These are phyloP conservation scores for Cinara cedri DNA, from an alignment of 2,888 invertebrate species.

Conservation along the genomic window DNA sequence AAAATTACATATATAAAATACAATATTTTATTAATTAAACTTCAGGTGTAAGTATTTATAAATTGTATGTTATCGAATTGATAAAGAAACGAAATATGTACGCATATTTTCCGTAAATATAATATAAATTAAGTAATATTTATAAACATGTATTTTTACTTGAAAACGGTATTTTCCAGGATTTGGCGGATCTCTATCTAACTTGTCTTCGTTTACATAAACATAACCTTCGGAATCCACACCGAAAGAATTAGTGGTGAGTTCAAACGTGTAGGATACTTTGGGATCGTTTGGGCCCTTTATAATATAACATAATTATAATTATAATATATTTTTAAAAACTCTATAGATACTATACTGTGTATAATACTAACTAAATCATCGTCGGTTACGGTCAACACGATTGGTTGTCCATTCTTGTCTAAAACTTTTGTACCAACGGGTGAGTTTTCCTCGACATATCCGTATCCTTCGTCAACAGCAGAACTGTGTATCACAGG, in stretches of 20 bases:
- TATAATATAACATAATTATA: too few species aligned
- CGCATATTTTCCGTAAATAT: too few species aligned
- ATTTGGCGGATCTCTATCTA: constrained; percentile 87
- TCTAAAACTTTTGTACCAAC: constrained; percentile 82
- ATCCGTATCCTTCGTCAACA: constrained; percentile 69
- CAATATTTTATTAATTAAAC: neutral
- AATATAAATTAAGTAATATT: neutral
- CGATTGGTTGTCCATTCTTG: constrained; percentile 70
- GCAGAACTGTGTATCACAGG: constrained; percentile 77
- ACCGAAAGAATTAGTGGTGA: constrained; percentile 83
- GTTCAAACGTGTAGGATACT: constrained; percentile 80
- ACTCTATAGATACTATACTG: too few species aligned
- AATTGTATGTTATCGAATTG: too few species aligned
- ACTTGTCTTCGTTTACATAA: constrained; percentile 79
- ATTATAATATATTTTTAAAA: too few species aligned
- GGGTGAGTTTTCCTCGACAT: constrained; percentile 84
- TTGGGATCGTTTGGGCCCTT: constrained; percentile 80
- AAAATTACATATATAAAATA: neutral
- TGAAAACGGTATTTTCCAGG: constrained; percentile 85
- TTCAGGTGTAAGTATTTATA: too few species aligned
- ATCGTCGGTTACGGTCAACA: constrained; percentile 78
- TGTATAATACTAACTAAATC: constrained; percentile 74
- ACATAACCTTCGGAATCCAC: constrained; percentile 76
- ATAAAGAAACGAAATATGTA: too few species aligned
- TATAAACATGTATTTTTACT: constrained; percentile 63